phyloP scores from a whole-genome alignment of 1,140 invertebrate genomes.

The Amyelois transitella region DNA sequence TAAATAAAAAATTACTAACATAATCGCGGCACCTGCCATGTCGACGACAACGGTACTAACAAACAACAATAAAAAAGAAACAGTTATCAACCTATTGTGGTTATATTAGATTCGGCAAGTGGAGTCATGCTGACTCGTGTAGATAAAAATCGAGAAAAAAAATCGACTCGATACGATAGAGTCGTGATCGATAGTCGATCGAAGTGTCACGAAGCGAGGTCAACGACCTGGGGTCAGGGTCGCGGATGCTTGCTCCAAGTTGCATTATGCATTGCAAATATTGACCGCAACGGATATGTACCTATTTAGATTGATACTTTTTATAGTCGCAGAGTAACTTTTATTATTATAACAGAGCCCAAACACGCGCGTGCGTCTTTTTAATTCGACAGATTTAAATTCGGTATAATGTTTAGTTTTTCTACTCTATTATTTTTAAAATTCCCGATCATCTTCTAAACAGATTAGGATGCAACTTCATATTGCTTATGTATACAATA shows the following conservation, averaged over 20 bases:
- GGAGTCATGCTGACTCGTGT: constrained; percentile 50
- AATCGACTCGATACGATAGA: constrained; percentile 63
- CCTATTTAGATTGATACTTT: background rate
- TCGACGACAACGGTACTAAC: constrained; percentile 50
- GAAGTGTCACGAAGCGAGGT: constrained; percentile 70
- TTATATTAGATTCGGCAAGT: constrained; percentile 50
- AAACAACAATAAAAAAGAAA: constrained; percentile 55
- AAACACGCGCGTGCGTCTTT: no score
- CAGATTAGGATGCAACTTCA: no score
- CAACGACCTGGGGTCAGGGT: constrained; percentile 62
- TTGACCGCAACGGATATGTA: constrained; percentile 12
- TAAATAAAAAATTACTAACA: background rate
- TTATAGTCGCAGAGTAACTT: no score
- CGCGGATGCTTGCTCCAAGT: constrained; percentile 44
- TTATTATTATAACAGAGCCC: no score
- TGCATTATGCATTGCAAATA: constrained; percentile 61
- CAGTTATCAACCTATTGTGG: constrained; percentile 55
- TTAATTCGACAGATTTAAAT: no score
- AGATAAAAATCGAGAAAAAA: constrained; percentile 59
- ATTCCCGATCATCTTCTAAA: no score
- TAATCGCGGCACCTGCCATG: constrained; percentile 44
- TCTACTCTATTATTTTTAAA: no score
- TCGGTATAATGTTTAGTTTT: no score
- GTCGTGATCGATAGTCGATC: constrained; percentile 72
- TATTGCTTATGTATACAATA: no score